Evolutionary conservation across 1,140 invertebrate species (phyloP).

Genomic region (Caerostris extrusa): DNA sequence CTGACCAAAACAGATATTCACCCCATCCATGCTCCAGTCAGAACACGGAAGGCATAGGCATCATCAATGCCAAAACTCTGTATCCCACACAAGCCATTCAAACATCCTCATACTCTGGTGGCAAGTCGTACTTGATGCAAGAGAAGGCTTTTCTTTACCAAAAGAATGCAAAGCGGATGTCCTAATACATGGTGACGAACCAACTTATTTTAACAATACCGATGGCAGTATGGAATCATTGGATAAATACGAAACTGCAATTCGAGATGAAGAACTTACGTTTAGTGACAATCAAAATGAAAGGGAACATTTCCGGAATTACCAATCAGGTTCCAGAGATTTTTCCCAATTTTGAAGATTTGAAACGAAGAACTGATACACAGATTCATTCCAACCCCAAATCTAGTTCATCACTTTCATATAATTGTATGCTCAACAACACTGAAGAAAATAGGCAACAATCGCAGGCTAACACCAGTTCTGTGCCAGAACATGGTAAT

Average conservation of each 20-base stretch:
- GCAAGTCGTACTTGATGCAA: neutral
- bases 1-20: neutral
- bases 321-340: neutral
- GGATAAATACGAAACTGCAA: slow-evolving; percentile 73
- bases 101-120: neutral
- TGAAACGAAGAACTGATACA: neutral
- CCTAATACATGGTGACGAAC: neutral
- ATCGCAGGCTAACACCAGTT: neutral
- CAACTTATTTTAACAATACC: slow-evolving; percentile 16
- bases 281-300: slow-evolving; percentile 39
- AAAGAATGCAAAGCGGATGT: neutral
- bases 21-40: neutral
- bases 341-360: slow-evolving; percentile 50
- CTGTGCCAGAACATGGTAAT: neutral
- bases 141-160: neutral
- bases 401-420: neutral
- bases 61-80: neutral
- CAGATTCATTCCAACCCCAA: neutral
- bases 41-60: too few species aligned
- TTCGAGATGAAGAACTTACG: slow-evolving; percentile 66
- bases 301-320: neutral
- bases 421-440: neutral
- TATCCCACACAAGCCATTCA: neutral
- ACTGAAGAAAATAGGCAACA: neutral
- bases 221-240: slow-evolving; percentile 70